These are phyloP conservation scores for Aulostomus chinensis DNA, from an alignment of 2,797 vertebrate genomes.

Conservation along the genomic window DNA sequence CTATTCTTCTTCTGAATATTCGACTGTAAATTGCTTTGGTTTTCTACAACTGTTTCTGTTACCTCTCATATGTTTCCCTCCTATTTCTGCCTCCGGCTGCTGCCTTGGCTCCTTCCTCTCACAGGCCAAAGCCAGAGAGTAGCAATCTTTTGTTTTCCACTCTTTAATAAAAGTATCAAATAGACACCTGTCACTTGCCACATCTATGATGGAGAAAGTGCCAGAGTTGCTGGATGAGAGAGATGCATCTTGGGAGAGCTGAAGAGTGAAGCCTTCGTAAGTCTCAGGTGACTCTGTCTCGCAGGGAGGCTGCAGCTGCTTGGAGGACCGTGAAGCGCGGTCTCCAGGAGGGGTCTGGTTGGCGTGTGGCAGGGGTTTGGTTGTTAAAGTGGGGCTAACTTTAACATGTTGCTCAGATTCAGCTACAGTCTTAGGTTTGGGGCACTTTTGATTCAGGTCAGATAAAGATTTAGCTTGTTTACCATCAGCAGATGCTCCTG, in stretches of 20 bases:
- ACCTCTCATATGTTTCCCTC: constrained; percentile 87
- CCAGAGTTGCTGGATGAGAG: constrained; percentile 77
- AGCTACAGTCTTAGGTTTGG: not conserved
- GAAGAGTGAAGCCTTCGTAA: constrained; percentile 79
- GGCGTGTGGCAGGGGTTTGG: not conserved
- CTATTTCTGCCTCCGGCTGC: constrained; percentile 76
- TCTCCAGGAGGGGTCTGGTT: not conserved
- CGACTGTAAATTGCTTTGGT: too few relatives aligned
- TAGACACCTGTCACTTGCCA: constrained; percentile 87
- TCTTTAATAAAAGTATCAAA: constrained; percentile 91
- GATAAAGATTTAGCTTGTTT: constrained; percentile 7
- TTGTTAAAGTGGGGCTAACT: not conserved
- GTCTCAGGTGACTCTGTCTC: constrained; percentile 53
- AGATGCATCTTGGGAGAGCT: constrained; percentile 82
- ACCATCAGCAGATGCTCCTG: not conserved
- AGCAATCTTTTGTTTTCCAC: constrained; percentile 87
- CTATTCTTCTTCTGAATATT: too few relatives aligned
- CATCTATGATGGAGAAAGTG: constrained; percentile 90
- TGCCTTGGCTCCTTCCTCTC: constrained; percentile 75
- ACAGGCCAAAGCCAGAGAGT: constrained; percentile 89
- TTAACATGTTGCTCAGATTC: not conserved
- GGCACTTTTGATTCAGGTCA: constrained; percentile 1
- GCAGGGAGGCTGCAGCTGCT: constrained; percentile 1
- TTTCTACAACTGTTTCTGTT: constrained; percentile 35
- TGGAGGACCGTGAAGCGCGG: not conserved